These are phyloP conservation scores for Gallinago stenura DNA, from an alignment of 2,797 vertebrate species.

Conservation along the genomic window DNA sequence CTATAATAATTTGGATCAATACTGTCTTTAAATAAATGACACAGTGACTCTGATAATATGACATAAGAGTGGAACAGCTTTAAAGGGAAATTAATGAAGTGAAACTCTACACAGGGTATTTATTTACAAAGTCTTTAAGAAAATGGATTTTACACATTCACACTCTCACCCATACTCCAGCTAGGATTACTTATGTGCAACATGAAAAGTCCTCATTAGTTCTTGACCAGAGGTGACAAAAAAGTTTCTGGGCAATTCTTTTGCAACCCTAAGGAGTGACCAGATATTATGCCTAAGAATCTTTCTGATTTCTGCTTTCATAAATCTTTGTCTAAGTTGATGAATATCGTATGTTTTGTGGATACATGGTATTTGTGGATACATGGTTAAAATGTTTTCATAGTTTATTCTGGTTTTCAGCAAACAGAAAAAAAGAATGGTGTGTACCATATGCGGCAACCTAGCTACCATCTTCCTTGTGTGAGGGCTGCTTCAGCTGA, in stretches of 20 bases:
- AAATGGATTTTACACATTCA: not conserved
- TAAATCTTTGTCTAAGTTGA: not conserved
- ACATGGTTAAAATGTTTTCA: not conserved
- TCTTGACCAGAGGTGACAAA: not conserved
- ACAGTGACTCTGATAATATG: not conserved
- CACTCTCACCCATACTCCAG: not conserved
- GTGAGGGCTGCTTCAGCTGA: not conserved
- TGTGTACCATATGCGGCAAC: not conserved
- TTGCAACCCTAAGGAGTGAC: not conserved
- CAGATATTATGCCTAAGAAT: not conserved
- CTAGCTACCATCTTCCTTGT: not conserved
- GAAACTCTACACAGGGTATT: not conserved
- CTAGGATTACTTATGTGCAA: not conserved
- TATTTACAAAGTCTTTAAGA: not conserved
- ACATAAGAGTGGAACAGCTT: not conserved
- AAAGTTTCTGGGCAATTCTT: not conserved
- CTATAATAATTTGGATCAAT: not conserved
- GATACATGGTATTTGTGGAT: not conserved
- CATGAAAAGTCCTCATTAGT: not conserved
- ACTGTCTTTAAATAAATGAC: not conserved
- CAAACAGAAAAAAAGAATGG: not conserved
- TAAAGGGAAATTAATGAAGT: not conserved
- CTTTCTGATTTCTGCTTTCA: not conserved
- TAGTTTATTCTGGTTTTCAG: not conserved
- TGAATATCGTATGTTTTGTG: rapidly evolving